Evolutionary conservation across 2,797 vertebrate genomes (phyloP).

Genomic region (Phoeniculus purpureus): DNA sequence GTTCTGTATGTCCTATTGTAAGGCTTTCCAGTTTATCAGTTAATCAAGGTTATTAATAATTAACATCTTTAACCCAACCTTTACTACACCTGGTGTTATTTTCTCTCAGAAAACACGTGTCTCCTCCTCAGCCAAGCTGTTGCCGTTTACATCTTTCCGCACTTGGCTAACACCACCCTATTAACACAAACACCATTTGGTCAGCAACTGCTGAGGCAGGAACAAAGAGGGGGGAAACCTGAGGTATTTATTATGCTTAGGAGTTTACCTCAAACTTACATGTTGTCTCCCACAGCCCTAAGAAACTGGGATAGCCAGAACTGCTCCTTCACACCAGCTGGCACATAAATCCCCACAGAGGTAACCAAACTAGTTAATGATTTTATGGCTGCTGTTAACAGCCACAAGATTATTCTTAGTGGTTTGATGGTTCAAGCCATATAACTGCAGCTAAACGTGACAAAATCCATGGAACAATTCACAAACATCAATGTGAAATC

Average conservation of each 20-base stretch:
- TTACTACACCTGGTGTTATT: not conserved
- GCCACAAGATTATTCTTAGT: not conserved
- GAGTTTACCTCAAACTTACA: not conserved
- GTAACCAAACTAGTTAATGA: not conserved
- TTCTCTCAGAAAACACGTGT: accelerated
- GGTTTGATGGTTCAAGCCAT: not conserved
- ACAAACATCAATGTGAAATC: not conserved
- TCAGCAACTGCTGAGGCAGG: not conserved
- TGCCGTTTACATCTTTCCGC: not conserved
- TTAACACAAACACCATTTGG: not conserved
- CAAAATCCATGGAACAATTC: not conserved
- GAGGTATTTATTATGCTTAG: not conserved
- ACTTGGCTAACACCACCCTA: not conserved
- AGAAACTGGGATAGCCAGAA: not conserved
- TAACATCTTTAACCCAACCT: not conserved
- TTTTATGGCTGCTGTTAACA: not conserved
- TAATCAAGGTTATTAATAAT: not conserved
- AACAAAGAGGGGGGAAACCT: accelerated
- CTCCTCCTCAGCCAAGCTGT: not conserved
- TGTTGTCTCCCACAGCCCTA: not conserved
- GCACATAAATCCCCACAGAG: not conserved
- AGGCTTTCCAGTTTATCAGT: not conserved
- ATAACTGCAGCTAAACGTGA: not conserved
- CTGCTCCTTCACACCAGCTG: not conserved
- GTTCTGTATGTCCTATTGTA: not conserved